Conservation (phyloP, 2,797 vertebrate species). For the Zenarchopterus dispar region DNA sequence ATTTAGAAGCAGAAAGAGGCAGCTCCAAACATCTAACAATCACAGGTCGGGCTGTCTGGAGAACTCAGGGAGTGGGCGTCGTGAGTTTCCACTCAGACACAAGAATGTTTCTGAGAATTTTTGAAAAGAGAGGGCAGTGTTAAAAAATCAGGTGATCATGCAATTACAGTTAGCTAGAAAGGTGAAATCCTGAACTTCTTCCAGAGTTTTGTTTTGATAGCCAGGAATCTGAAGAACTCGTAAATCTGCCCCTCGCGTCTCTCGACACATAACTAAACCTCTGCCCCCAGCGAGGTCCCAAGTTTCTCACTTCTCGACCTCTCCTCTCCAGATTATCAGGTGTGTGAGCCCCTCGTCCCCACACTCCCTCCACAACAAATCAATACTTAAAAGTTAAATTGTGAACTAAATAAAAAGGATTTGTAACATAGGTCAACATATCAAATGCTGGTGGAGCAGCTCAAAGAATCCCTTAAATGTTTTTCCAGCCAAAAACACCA, state of each 20-base stretch:
- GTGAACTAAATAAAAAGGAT: too few relatives aligned
- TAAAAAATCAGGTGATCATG: constrained; percentile 34
- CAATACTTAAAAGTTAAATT: too few relatives aligned
- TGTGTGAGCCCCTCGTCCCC: constrained; percentile 56
- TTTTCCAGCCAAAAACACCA: too few relatives aligned
- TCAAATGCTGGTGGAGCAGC: too few relatives aligned
- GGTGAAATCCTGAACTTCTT: constrained; percentile 32
- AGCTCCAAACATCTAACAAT: constrained; percentile 51
- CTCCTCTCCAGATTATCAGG: constrained; percentile 24
- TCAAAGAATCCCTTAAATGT: too few relatives aligned
- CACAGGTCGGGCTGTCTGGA: constrained; percentile 67
- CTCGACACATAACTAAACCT: constrained; percentile 58
- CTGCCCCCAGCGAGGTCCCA: constrained; percentile 37
- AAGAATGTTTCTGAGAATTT: constrained; percentile 47
- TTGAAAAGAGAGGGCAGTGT: constrained; percentile 34
- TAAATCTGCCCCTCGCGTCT: constrained; percentile 49
- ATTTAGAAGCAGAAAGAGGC: constrained; percentile 40
- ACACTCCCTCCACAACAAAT: constrained; percentile 47
- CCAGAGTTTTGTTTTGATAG: constrained; percentile 54
- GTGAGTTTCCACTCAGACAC: background rate
- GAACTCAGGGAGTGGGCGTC: constrained; percentile 49
- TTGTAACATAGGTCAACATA: too few relatives aligned
- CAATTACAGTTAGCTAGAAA: constrained; percentile 21
- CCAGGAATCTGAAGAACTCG: constrained; percentile 63
- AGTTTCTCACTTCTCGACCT: constrained; percentile 40